Conservation (phyloP, 2,113 vertebrate species). For the Brachyhypopomus gauderio region DNA sequence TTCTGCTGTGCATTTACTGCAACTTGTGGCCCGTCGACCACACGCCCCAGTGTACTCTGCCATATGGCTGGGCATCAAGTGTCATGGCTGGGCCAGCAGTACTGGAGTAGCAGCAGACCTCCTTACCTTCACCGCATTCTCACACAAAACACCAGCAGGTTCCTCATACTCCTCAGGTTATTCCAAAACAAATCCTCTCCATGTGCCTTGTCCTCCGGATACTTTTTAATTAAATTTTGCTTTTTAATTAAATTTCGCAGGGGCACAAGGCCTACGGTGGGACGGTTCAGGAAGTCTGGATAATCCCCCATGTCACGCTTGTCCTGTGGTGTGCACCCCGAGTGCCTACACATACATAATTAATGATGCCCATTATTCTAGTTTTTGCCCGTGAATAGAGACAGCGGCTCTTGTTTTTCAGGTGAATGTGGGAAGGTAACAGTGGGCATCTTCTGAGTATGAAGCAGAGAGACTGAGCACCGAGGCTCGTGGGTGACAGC, state of each 20-base stretch:
- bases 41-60: constrained; percentile 47
- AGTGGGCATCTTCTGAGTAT: constrained; percentile 32
- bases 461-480: constrained; percentile 23
- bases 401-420: constrained; percentile 62
- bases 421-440: constrained; percentile 54
- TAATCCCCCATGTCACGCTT: constrained; percentile 57
- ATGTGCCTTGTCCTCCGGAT: constrained; percentile 43
- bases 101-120: constrained; percentile 16
- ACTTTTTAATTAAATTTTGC: too few relatives aligned
- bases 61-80: constrained; percentile 77
- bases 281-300: constrained; percentile 43
- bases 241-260: constrained; percentile 39
- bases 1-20: too few relatives aligned
- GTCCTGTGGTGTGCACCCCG: constrained; percentile 50
- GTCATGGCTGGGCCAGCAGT: constrained; percentile 51
- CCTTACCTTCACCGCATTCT: constrained; percentile 52
- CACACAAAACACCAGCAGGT: constrained; percentile 49
- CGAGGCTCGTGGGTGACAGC: not conserved
- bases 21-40: too few relatives aligned
- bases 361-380: constrained; percentile 85
- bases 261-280: constrained; percentile 31
- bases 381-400: constrained; percentile 69
- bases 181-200: constrained; percentile 67
- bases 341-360: constrained; percentile 82
- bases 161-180: constrained; percentile 60